Base-by-base conservation (phyloP, 2,113 vertebrate species). In the Cacatua alba region DNA sequence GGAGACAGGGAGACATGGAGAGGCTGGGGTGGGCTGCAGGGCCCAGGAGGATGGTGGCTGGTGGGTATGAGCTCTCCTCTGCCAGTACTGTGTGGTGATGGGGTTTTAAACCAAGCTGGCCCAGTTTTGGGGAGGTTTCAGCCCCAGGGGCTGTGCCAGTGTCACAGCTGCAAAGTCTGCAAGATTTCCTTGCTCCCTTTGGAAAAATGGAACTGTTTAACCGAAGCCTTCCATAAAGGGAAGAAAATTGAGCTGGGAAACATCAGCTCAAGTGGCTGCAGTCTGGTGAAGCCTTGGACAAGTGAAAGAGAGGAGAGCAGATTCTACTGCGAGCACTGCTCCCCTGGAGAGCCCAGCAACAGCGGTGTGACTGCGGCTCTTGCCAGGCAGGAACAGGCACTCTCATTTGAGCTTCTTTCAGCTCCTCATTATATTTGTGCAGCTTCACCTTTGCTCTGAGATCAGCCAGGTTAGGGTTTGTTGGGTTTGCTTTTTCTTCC, bases 351-450 rank as follows among this genome's bases (percentile, higher is more conserved):
- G 72, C 57, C 79, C 31, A 1, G 75, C 81, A n/a, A 6, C 2
- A 26, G 7, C 8, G 0, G 59, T 13, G 1, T 1, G 7, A 14
- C 67, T 44, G 78, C 81, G 0, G 53, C 75, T 76, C 39, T 33
- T 2, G 13, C 84, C 89, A 87, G 81, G 62, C 57, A 68, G 25
- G 67, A 89, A 35, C 75, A 57, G 76, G 25, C 82, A 1, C 91
- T 92, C 43, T 48, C 77, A 13, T 69, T 68, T n/a, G 29, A 93
- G 79, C 85, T 82, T 29, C 90, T 83, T 88, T 77, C 92, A 83
- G 90, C 90, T 92, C 92, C 96, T 97, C 95, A 82, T 94, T 96
- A 93, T 92, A 76, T 94, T 91, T 90, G 88, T 93, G 63, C 86
- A 88, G 83, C 82, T 96, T 95, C 96, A 93, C 96, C 96, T 96